Evolutionary conservation across 2,888 invertebrate genomes (phyloP).

Genomic region (Isotomurus palustris): DNA sequence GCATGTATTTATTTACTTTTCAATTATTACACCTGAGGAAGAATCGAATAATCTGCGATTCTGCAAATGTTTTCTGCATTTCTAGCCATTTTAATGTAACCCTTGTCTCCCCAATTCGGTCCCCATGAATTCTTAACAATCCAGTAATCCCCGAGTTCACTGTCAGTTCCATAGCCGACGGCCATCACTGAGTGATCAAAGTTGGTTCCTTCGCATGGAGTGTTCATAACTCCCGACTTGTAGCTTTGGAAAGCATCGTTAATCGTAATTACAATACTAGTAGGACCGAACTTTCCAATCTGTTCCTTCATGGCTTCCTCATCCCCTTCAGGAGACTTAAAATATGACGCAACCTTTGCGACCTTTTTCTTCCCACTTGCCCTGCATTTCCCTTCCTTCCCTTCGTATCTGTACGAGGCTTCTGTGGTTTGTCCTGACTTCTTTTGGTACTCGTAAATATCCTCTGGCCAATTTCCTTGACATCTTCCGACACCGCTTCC

Average conservation of each 20-base stretch:
- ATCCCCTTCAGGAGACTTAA: conserved; percentile 21
- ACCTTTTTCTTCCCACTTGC: conserved; percentile 17
- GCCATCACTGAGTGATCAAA: conserved; percentile 56
- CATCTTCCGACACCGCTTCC: conserved; percentile 50
- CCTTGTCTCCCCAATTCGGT: conserved; percentile 52
- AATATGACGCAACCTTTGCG: conserved; percentile 17
- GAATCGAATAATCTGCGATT: no score
- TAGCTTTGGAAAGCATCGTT: conserved; percentile 9
- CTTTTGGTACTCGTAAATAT: conserved; percentile 52
- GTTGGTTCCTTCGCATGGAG: conserved; percentile 48
- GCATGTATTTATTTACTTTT: no score
- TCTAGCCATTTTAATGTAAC: conserved; percentile 54
- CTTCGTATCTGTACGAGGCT: conserved; percentile 51
- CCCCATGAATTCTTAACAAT: conserved; percentile 56
- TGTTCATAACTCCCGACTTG: conserved; percentile 33
- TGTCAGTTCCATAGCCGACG: conserved; percentile 55
- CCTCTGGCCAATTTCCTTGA: conserved; percentile 53
- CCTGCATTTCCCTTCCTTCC: not conserved
- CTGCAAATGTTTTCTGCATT: no score
- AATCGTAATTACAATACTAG: conserved; percentile 43
- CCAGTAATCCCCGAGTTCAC: conserved; percentile 51
- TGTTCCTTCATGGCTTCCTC: conserved; percentile 42
- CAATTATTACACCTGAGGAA: no score
- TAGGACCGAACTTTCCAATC: conserved; percentile 42
- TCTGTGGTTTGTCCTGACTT: conserved; percentile 53